These are phyloP conservation scores for Varanus komodoensis DNA, from an alignment of 2,113 vertebrate genomes.

Conservation along the genomic window DNA sequence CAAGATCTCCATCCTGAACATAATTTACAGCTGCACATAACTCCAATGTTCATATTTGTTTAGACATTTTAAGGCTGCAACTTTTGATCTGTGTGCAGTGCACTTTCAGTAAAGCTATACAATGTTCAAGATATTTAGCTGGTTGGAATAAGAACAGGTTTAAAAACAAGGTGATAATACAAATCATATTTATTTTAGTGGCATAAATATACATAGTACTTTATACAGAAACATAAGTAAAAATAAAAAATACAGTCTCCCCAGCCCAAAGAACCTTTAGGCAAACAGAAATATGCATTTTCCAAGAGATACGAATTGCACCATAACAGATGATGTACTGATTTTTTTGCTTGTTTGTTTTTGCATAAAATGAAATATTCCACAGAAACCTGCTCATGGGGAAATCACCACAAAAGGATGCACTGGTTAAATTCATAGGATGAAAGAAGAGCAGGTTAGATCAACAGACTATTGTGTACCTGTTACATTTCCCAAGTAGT, in stretches of 20 bases:
- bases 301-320: background rate
- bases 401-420: background rate
- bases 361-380: background rate
- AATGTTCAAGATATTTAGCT: background rate
- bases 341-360: background rate
- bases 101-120: background rate
- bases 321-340: background rate
- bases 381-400: background rate
- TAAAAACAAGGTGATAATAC: background rate
- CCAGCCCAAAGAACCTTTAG: background rate
- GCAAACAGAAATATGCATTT: background rate
- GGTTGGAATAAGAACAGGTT: background rate
- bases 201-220: background rate
- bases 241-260: background rate
- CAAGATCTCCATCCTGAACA: background rate
- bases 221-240: background rate
- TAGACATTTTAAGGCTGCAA: background rate
- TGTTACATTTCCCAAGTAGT: no score
- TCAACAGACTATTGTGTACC: no score
- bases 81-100: background rate
- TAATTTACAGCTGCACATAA: slow-evolving; percentile 1
- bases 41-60: slow-evolving; percentile 8
- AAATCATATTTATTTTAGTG: background rate
- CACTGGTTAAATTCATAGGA: background rate
- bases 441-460: background rate